Percentiles rank a stretch among this genome's conserved stretches.
These are phyloP conservation scores for Pachypanchax playfairii DNA, from an alignment of 2,113 vertebrate genomes.

Conservation along the genomic window DNA sequence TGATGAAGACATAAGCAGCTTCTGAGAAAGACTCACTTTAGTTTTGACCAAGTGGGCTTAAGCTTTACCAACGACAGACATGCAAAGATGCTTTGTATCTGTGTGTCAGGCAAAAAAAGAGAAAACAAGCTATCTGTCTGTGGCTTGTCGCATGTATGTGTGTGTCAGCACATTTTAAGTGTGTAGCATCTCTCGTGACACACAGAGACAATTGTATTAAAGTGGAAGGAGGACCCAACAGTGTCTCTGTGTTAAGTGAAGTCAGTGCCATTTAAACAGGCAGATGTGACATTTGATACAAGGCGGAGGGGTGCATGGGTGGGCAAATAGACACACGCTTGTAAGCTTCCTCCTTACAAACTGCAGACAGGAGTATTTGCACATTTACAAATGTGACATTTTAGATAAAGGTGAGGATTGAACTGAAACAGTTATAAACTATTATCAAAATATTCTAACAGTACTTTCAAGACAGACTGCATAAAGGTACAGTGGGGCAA, in stretches of 20 bases:
- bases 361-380: slow-evolving; percentile 52
- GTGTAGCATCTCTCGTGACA: slow-evolving; percentile 7
- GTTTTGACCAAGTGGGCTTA: slow-evolving; percentile 39
- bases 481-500: slow-evolving; percentile 27
- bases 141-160: not conserved
- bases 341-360: slow-evolving; percentile 26
- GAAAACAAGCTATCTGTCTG: not conserved
- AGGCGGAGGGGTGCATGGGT: not conserved
- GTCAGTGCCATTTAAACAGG: slow-evolving; percentile 69
- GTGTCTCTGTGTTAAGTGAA: slow-evolving; percentile 63
- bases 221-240: slow-evolving; percentile 23
- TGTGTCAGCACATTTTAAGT: not conserved
- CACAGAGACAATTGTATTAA: slow-evolving; percentile 37
- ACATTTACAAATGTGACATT: slow-evolving; percentile 66
- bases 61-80: slow-evolving; percentile 53
- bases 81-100: slow-evolving; percentile 14
- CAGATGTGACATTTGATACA: slow-evolving; percentile 68
- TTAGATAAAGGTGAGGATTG: slow-evolving; percentile 36
- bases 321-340: slow-evolving; percentile 53
- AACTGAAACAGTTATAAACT: slow-evolving; percentile 31
- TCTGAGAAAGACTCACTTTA: slow-evolving; percentile 57
- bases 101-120: slow-evolving; percentile 9
- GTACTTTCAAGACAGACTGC: not conserved
- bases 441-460: slow-evolving; percentile 16
- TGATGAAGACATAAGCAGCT: slow-evolving; percentile 60